Base-by-base conservation (phyloP, 2,113 vertebrate species). In the Arothron firmamentum region DNA sequence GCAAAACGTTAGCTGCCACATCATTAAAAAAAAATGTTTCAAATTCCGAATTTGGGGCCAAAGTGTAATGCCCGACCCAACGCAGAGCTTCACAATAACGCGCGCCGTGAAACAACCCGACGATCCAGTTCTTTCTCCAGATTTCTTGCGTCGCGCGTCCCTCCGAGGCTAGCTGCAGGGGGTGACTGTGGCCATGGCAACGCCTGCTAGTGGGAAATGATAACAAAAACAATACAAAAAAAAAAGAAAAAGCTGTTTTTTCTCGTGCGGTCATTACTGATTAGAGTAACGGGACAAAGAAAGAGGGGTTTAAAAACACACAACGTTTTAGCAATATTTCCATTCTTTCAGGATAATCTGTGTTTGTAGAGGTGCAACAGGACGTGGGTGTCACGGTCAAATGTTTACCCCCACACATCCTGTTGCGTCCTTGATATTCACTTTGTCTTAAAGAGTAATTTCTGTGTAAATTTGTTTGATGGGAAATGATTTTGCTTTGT, bases 271-370 rank as follows among this genome's bases (percentile, higher is more conserved):
- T 86, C 67, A 77, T 77, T 70, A 19, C 78, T 23, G 59, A 82
- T 64, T 13, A 52, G 65, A 70, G 69, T 18, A 69, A 66, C 43
- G 62, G 66, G 67, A 58, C 43, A 41, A 68, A 72, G 65, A 71
- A 63, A 65, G 74, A 53, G 79, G 21, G 77, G 59, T 59, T 60
- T 63, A 54, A 61, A 53, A 55, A 47, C 34, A 51, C 55, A 83
- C 81, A 79, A 55, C 54, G 88, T 81, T 91, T 84, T 76, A 87
- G 78, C 87, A 86, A 85, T 89, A 92, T 87, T 87, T 85, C 85
- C 74, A 90, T 92, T 90, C 86, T 85, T 92, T 89, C 87, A 86
- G 85, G 85, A 83, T 77, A 80, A 73, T 85, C 72, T 87, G 74
- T 86, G 85, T 82, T 80, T 72, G 80, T 50, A 57, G 63, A n/a